Conservation (phyloP, 2,113 vertebrate species). For the Hemiprocne comata region DNA sequence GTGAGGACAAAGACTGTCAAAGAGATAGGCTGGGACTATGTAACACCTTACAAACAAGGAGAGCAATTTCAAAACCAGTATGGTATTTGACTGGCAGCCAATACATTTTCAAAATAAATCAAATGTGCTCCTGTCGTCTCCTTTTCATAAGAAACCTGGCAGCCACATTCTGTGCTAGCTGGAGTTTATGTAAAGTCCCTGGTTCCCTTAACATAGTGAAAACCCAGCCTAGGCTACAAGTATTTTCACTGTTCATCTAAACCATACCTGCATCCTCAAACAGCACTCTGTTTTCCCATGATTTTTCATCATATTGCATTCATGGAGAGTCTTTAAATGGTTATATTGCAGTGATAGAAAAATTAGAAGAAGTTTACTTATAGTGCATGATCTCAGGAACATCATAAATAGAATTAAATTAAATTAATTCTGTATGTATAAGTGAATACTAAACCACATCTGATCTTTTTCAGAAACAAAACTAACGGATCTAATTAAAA, state of each 20-base stretch:
- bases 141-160: constrained; percentile 75
- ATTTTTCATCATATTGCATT: not conserved
- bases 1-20: constrained; percentile 47
- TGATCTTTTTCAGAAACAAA: not conserved
- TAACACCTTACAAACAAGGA: constrained; percentile 62
- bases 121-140: constrained; percentile 70
- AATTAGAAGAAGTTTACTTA: not conserved
- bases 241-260: constrained; percentile 49
- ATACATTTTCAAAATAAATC: constrained; percentile 68
- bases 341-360: not conserved
- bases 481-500: not conserved
- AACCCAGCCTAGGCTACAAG: constrained; percentile 30
- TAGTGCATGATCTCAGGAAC: not conserved
- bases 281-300: not conserved
- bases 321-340: not conserved
- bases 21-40: constrained; percentile 26
- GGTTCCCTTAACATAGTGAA: constrained; percentile 57
- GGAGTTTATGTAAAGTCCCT: constrained; percentile 68
- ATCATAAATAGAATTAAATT: not conserved
- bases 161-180: constrained; percentile 45
- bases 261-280: constrained; percentile 6
- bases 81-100: constrained; percentile 74
- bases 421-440: not conserved
- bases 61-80: constrained; percentile 65
- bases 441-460: not conserved